Percentiles rank a stretch among this genome's conserved stretches.
Conservation (phyloP, 2,888 invertebrate genomes). For the Halictus quadricinctus region DNA sequence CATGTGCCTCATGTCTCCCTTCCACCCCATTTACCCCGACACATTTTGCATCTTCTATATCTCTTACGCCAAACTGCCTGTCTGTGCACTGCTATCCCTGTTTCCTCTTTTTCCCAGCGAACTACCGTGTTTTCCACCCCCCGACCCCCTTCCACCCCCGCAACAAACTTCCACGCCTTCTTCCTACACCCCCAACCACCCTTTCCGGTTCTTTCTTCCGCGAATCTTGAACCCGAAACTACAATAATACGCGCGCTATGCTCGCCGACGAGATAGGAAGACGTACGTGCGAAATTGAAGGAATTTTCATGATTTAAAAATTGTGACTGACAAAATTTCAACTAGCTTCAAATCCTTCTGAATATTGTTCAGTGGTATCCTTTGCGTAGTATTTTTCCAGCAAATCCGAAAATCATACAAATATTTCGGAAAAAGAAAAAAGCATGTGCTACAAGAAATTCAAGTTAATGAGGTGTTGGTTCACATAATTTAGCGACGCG, state of each 20-base stretch:
- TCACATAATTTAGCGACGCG: not conserved
- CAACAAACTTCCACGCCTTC: slow-evolving; percentile 8
- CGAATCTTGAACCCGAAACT: not conserved
- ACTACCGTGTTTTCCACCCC: not conserved
- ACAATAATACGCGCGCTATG: not conserved
- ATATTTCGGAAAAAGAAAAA: too few relatives aligned
- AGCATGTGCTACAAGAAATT: not conserved
- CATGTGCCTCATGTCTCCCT: not conserved
- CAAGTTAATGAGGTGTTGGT: not conserved
- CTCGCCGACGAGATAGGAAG: not conserved
- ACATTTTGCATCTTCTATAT: slow-evolving; percentile 10
- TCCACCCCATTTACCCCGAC: slow-evolving; percentile 4
- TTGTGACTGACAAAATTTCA: not conserved
- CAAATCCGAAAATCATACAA: too few relatives aligned
- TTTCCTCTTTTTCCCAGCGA: slow-evolving; percentile 6
- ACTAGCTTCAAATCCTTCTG: not conserved
- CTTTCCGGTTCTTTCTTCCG: not conserved
- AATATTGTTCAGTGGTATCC: too few relatives aligned
- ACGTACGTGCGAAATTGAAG: not conserved
- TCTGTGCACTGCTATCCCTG: not conserved
- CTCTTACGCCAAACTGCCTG: slow-evolving; percentile 13
- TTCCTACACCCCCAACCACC: not conserved
- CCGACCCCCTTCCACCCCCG: not conserved
- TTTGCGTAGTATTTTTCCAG: too few relatives aligned
- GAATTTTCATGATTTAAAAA: not conserved